Evolutionary conservation across 1,140 invertebrate species (phyloP).

Genomic region (Anadara kagoshimensis): DNA sequence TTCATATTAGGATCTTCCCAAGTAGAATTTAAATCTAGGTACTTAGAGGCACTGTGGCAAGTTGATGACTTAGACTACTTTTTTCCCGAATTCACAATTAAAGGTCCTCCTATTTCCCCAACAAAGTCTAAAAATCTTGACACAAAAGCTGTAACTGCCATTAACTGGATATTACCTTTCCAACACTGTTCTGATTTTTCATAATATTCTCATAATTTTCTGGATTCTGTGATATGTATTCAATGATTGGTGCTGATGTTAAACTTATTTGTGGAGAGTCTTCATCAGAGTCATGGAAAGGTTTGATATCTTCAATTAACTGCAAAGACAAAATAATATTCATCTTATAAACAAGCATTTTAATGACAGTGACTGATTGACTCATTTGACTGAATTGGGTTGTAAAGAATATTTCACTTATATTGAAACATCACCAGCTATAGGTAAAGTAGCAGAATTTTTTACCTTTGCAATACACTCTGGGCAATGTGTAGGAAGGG

Average conservation of each 20-base stretch:
- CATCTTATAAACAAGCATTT: background rate
- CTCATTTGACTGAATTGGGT: too few relatives aligned
- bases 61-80: background rate
- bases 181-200: background rate
- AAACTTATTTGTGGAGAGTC: constrained; percentile 72
- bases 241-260: constrained; percentile 88
- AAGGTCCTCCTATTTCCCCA: too few relatives aligned
- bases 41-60: background rate
- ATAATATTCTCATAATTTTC: background rate
- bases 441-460: too few relatives aligned
- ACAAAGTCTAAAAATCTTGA: too few relatives aligned
- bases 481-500: too few relatives aligned
- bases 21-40: background rate
- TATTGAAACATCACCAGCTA: too few relatives aligned
- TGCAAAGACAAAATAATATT: constrained; percentile 48
- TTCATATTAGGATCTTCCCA: background rate
- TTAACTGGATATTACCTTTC: background rate
- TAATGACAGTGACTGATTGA: constrained; percentile 3
- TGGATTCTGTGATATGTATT: constrained; percentile 80
- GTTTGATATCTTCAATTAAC: constrained; percentile 70
- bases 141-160: too few relatives aligned
- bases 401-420: too few relatives aligned
- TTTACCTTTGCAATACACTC: too few relatives aligned
- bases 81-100: too few relatives aligned
- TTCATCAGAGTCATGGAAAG: constrained; percentile 52